Conservation (phyloP, 2,888 invertebrate species). For the Mesodorylaimus sp. region DNA sequence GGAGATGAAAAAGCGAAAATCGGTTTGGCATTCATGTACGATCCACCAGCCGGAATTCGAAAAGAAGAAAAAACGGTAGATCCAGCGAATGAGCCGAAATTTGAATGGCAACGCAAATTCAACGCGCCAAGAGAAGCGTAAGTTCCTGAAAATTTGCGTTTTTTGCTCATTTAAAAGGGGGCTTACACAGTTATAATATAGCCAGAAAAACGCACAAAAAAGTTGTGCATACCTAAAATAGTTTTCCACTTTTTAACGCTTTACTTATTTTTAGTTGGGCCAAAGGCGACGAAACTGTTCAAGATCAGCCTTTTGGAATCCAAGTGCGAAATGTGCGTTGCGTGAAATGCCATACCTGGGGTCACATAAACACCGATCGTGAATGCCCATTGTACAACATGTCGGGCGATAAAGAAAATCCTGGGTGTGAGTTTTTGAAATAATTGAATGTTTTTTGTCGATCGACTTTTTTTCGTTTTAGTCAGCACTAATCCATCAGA, state of each 20-base stretch:
- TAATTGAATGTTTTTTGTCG: background rate
- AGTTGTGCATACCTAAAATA: too few relatives aligned
- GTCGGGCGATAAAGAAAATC: conserved; percentile 26
- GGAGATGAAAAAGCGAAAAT: conserved; percentile 97
- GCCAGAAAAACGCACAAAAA: too few relatives aligned
- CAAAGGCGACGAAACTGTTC: conserved; percentile 86
- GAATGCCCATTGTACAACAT: conserved; percentile 74
- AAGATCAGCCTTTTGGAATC: conserved; percentile 96
- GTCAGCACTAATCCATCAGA: conserved; percentile 12
- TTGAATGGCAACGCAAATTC: conserved; percentile 98
- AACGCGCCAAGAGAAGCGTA: conserved; percentile 88
- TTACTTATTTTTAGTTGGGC: conserved; percentile 58
- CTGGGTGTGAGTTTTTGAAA: conserved; percentile 21
- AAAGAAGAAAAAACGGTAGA: conserved; percentile 33
- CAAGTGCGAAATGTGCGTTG: conserved; percentile 88
- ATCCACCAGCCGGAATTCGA: conserved; percentile 71
- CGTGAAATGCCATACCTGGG: conserved; percentile 98
- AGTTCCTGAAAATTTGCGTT: conserved; percentile 13
- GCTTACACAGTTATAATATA: too few relatives aligned
- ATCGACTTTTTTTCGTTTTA: background rate
- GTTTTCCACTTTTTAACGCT: too few relatives aligned
- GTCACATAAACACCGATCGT: conserved; percentile 85
- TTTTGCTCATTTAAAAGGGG: background rate
- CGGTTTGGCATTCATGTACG: conserved; percentile 97
- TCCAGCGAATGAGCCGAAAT: conserved; percentile 89